phyloP scores from a whole-genome alignment of 1,140 invertebrate genomes.

The Leptopilina clavipes region DNA sequence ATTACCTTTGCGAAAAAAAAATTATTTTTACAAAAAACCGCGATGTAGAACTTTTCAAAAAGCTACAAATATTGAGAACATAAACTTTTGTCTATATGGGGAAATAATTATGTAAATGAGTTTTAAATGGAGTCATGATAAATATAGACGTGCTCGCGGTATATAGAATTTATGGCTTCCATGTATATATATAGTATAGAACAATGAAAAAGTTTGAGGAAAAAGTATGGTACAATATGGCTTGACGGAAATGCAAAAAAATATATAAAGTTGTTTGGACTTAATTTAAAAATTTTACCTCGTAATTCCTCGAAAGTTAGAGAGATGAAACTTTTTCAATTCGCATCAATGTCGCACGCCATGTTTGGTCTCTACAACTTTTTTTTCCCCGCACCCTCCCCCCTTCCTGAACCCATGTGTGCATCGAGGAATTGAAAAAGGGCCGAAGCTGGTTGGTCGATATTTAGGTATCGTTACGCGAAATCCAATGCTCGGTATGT shows the following conservation, averaged over 20 bases:
- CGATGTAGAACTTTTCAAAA: no score
- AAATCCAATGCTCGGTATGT: slow-evolving; percentile 34
- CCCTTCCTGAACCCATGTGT: neutral
- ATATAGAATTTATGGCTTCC: no score
- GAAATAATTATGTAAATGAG: no score
- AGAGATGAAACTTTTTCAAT: slow-evolving; percentile 10
- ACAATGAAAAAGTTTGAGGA: neutral
- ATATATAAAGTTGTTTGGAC: slow-evolving; percentile 2
- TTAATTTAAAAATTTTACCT: slow-evolving; percentile 2
- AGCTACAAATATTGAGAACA: no score
- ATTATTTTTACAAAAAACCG: no score
- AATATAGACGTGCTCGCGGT: no score
- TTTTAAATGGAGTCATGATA: no score
- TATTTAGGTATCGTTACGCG: slow-evolving; percentile 33
- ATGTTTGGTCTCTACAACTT: slow-evolving; percentile 11
- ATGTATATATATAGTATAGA: no score
- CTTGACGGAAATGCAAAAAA: slow-evolving; percentile 12
- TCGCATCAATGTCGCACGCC: neutral
- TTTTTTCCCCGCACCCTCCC: neutral
- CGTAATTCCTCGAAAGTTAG: slow-evolving; percentile 24
- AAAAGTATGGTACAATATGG: neutral
- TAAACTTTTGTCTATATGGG: no score
- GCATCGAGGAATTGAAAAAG: slow-evolving; percentile 10
- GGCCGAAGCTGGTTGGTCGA: neutral
- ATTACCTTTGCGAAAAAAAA: no score